A percentile compares a stretch with the other conserved stretches of the same genome.
phyloP scores from a whole-genome alignment of 2,113 vertebrate genomes.

The Bambusicola thoracicus region DNA sequence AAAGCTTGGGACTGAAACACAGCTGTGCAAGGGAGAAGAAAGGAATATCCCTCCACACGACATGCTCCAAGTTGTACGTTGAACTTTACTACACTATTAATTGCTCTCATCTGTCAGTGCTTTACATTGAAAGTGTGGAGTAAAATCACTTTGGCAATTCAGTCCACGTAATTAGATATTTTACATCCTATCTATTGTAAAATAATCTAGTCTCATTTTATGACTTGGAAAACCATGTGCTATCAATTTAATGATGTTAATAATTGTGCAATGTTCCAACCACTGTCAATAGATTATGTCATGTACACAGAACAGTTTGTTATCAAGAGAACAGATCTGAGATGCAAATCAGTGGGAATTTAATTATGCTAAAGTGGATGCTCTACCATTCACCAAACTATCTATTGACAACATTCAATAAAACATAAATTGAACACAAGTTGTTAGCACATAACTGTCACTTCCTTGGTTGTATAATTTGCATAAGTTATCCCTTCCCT shows the following conservation, averaged over 20 bases:
- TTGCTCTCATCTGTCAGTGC: constrained; percentile 36
- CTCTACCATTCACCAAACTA: not conserved
- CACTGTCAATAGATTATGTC: constrained; percentile 33
- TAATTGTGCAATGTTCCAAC: not conserved
- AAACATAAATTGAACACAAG: constrained; percentile 6
- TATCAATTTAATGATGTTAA: constrained; percentile 38
- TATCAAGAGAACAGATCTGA: constrained; percentile 16
- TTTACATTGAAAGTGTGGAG: constrained; percentile 30
- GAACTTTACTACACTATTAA: not conserved
- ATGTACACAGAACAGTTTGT: not conserved
- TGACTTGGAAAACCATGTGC: constrained; percentile 18
- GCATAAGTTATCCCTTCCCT: not conserved
- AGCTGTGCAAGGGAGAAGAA: not conserved
- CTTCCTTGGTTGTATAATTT: not conserved
- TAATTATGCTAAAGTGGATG: constrained; percentile 16
- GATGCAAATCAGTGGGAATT: constrained; percentile 30
- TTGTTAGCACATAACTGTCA: not conserved
- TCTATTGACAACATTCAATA: not conserved
- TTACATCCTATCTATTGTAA: constrained; percentile 22
- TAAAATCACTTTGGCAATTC: constrained; percentile 12
- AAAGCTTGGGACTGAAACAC: not conserved
- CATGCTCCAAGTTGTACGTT: not conserved
- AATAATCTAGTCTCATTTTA: constrained; percentile 36
- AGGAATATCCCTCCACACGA: not conserved
- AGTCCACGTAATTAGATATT: constrained; percentile 25